Base-by-base conservation (phyloP, 1,140 invertebrate species). In the Formica exsecta region DNA sequence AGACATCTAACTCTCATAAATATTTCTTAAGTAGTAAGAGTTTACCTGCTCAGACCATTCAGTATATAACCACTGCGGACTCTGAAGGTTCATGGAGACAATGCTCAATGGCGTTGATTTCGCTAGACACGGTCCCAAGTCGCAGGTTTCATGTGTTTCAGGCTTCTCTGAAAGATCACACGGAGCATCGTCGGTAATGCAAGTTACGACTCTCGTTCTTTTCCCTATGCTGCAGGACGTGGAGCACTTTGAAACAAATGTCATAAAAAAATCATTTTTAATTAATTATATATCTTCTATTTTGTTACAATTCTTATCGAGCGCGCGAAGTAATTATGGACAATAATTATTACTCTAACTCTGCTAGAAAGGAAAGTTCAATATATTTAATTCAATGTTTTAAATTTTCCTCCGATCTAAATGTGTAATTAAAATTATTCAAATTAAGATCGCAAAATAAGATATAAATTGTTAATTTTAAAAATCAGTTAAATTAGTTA, bases 21-120 rank as follows among this genome's bases (percentile, higher is more conserved):
- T 3, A 44, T 38, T 62, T 54, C 29, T 51, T 19, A n/a, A 62
- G 2, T 54, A 57, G 9, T 76, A 84, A 84, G 6, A 41, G 2
- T 8, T 62, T 85, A 94, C 93, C 90, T 92, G 71, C 19, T 93
- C 86, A 22, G 93, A 90, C 93, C 93, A 94, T 61, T 93, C 92
- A 19, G 90, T 93, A 85, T 89, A 93, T n/a, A 94, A 59, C 93
- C 93, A 94, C 16, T 90, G 86, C 3, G 85, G 44, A 22, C 25
- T 86, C 25, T 71, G 84, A 22, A 66, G 22, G 44, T 79, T 92
- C 68, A 25, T 70, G 7, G 75, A 88, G 41, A 90, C 61, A 25
- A 66, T 71, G 36, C 89, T 92, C 1, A 29, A 38, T 51, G 38
- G 36, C 9, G 62, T 51, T 64, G 87, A 29, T 44, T 87, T 89